Conservation (phyloP, 1,140 invertebrate species). For the Macrocentrus cingulum region DNA sequence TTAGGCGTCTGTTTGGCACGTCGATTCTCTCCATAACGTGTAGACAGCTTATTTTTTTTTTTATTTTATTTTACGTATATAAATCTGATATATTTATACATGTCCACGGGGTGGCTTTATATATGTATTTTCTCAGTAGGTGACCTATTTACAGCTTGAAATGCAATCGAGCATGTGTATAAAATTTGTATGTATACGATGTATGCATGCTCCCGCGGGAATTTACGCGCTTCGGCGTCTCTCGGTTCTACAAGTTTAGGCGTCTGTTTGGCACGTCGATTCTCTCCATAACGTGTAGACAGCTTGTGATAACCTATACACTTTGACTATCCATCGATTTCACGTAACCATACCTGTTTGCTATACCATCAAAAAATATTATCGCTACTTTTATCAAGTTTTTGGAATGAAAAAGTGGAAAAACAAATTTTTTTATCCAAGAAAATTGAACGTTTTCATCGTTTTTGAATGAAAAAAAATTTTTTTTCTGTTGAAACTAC, state of each 20-base stretch:
- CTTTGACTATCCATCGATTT: slow-evolving; percentile 12
- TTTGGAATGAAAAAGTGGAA: background rate
- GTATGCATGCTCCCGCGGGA: slow-evolving; percentile 12
- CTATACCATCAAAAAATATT: too few relatives aligned
- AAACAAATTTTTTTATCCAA: too few relatives aligned
- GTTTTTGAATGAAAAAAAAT: too few relatives aligned
- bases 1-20: slow-evolving; percentile 10
- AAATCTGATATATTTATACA: background rate
- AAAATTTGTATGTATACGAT: too few relatives aligned
- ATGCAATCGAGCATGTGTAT: background rate
- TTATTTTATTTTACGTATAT: background rate
- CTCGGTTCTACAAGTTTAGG: slow-evolving; percentile 3
- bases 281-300: slow-evolving; percentile 5
- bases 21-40: slow-evolving; percentile 7
- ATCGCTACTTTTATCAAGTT: slow-evolving; percentile 8
- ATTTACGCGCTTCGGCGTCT: slow-evolving; percentile 16
- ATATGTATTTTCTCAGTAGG: too few relatives aligned
- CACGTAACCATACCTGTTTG: background rate
- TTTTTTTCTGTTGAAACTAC: too few relatives aligned
- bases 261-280: slow-evolving; percentile 10
- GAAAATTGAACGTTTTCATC: too few relatives aligned
- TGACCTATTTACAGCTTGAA: background rate
- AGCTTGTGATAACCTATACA: slow-evolving; percentile 12
- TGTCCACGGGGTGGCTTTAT: background rate
- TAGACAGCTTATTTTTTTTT: background rate